Base-by-base conservation (phyloP, 1,140 invertebrate species). In the Platorchestia sp. region DNA sequence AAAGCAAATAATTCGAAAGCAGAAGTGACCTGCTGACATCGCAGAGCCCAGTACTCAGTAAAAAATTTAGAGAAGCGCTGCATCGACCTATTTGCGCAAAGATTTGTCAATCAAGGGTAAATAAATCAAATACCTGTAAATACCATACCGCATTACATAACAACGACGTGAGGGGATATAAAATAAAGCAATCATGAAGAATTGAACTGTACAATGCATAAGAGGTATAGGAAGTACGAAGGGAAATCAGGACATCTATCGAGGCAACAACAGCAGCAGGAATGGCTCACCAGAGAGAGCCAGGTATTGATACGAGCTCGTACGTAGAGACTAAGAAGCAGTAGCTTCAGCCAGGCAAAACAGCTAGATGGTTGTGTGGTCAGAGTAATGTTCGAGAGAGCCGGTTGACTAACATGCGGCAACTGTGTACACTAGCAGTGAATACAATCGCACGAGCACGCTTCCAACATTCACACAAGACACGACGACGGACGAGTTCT, bases 341-440 rank as follows among this genome's bases (percentile, higher is more conserved):
- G 59, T 75, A 75, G 59, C 59, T 75, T 75, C 59, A 75, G 27
- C 59, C 14, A 75, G 59, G 59, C 59, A 75, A 75, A 75, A 75
- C 59, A 75, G 59, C 59, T 19, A 27, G 59, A 75, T 75, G 59
- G 59, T 75, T 75, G 59, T 10, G 59, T 75, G 59, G 59, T 75
- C 59, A 75, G 14, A 75, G 59, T 75, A 75, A 75, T 75, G 59
- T 75, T 75, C 59, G 59, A 75, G 59, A 75, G 59, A 75, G 59
- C 59, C 59, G 59, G 59, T 75, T 75, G 59, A 75, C 59, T 75
- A 75, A 75, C 59, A 75, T 75, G 59, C 59, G 59, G 59, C 59
- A 75, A 75, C 59, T 75, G 27, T 36, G 59, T 75, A 75, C 59
- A 75, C 59, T 75, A 10, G 3, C 59, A 75, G 59, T 36, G 27